Evolutionary conservation across 2,797 vertebrate genomes (phyloP).

Genomic region (Streptopelia turtur): DNA sequence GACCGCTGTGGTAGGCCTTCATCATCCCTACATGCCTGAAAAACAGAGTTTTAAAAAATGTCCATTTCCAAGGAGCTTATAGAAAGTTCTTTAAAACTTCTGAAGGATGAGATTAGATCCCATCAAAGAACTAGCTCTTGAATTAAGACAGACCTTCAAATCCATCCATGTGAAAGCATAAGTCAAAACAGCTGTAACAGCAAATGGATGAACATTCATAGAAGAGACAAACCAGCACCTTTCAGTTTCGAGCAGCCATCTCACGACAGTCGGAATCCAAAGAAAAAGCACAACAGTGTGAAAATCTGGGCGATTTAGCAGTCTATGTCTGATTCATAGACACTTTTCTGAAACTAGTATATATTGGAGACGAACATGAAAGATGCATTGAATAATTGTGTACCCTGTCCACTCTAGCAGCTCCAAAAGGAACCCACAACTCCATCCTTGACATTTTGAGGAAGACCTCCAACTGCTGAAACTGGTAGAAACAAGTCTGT

Average conservation of each 20-base stretch:
- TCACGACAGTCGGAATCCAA: not conserved
- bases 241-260: not conserved
- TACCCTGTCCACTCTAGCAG: not conserved
- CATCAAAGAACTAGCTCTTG: not conserved
- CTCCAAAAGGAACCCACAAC: not conserved
- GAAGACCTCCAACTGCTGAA: rapidly evolving
- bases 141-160: not conserved
- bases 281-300: not conserved
- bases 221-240: not conserved
- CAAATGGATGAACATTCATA: not conserved
- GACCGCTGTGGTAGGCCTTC: not conserved
- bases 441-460: not conserved
- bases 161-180: not conserved
- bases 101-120: not conserved
- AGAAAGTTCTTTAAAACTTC: not conserved
- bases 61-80: not conserved
- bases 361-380: not conserved
- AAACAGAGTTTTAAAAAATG: not conserved
- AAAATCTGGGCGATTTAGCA: not conserved
- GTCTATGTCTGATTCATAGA: not conserved
- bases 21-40: not conserved
- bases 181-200: not conserved
- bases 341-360: not conserved
- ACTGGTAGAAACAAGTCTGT: not conserved
- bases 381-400: not conserved